Conservation (phyloP, 2,888 invertebrate genomes). For the Diploptera punctata region DNA sequence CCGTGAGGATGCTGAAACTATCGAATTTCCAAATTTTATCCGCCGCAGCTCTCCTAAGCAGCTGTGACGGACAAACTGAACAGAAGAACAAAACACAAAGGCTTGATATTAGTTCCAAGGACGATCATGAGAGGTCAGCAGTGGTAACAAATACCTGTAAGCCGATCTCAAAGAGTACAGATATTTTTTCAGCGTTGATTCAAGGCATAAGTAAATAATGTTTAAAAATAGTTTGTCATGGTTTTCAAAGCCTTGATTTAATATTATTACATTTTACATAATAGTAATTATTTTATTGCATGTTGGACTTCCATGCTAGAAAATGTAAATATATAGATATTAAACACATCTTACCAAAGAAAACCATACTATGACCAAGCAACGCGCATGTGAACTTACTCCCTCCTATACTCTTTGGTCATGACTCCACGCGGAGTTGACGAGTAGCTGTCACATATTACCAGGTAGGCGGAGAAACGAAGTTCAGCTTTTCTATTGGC, state of each 20-base stretch:
- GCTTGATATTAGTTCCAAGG: slow-evolving; percentile 40
- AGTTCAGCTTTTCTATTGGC: slow-evolving; percentile 39
- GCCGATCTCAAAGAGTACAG: no score
- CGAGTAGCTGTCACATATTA: slow-evolving; percentile 46
- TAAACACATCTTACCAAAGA: not conserved
- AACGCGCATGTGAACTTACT: slow-evolving; percentile 35
- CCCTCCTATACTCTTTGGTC: slow-evolving; percentile 39
- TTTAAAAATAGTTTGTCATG: no score
- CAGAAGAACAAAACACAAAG: slow-evolving; percentile 38
- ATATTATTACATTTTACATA: no score
- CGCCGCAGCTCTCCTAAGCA: slow-evolving; percentile 43
- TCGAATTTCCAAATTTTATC: slow-evolving; percentile 37
- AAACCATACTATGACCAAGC: no score
- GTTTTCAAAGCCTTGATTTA: no score
- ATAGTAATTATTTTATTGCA: no score
- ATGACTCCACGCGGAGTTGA: slow-evolving; percentile 54
- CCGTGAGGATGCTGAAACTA: slow-evolving; percentile 33
- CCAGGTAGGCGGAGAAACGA: slow-evolving; percentile 46
- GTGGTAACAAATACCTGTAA: no score
- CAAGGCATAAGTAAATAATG: no score
- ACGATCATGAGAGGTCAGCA: slow-evolving; percentile 41
- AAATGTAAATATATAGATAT: no score
- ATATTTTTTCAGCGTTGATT: no score
- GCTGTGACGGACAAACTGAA: slow-evolving; percentile 44
- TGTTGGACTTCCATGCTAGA: no score